phyloP scores from a whole-genome alignment of 2,888 invertebrate species.

The Hirtodrosophila histrioides region DNA sequence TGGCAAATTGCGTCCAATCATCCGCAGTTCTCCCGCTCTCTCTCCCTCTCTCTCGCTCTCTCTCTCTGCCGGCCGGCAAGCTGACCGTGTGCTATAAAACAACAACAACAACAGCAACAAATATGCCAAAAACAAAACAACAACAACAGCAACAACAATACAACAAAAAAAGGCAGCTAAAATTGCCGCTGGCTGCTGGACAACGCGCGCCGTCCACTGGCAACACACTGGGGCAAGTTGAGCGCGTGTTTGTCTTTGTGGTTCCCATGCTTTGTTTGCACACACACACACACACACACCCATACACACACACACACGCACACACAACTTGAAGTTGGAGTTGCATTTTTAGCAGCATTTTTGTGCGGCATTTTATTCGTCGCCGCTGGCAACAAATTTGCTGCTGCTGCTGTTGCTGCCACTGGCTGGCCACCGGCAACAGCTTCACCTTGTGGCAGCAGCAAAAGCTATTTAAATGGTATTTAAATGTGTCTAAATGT shows the following conservation, averaged over 20 bases:
- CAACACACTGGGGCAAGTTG: slow-evolving; percentile 50
- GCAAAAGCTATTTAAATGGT: slow-evolving; percentile 79
- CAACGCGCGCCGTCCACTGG: slow-evolving; percentile 54
- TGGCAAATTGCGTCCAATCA: slow-evolving; percentile 58
- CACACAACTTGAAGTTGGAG: slow-evolving; percentile 52
- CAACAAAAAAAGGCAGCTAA: slow-evolving; percentile 28
- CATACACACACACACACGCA: slow-evolving; percentile 14
- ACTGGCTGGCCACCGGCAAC: slow-evolving; percentile 37
- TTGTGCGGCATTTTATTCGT: slow-evolving; percentile 77
- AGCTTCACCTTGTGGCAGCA: slow-evolving; percentile 77
- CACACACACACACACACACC: slow-evolving; percentile 24
- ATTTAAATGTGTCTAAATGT: slow-evolving; percentile 81
- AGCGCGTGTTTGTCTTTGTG: slow-evolving; percentile 73
- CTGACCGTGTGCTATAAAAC: slow-evolving; percentile 76
- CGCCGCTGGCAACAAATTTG: slow-evolving; percentile 77
- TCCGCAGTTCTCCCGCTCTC: slow-evolving; percentile 26
- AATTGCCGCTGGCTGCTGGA: slow-evolving; percentile 52
- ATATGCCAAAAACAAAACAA: slow-evolving; percentile 14
- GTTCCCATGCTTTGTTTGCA: slow-evolving; percentile 78
- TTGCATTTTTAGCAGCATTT: slow-evolving; percentile 79
- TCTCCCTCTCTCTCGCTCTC: slow-evolving; percentile 14
- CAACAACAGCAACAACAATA: neutral
- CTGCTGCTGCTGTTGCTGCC: slow-evolving; percentile 32
- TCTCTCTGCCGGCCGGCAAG: slow-evolving; percentile 71
- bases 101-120: neutral